A percentile compares a stretch with the other conserved stretches of the same genome.
Conservation (phyloP, 2,888 invertebrate species). For the Trypoxylon attenuatum region DNA sequence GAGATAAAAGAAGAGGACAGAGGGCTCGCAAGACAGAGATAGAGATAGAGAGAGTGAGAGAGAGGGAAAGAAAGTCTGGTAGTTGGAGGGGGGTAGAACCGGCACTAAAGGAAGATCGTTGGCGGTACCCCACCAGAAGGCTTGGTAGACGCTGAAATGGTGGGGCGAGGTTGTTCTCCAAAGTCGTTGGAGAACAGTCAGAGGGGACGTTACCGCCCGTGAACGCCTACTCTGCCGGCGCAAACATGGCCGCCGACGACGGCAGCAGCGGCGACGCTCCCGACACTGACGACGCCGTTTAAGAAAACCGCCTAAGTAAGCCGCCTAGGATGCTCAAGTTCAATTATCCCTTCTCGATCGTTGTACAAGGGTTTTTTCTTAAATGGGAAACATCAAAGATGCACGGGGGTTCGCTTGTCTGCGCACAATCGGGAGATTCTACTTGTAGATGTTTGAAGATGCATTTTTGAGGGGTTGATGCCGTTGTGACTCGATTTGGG, state of each 20-base stretch:
- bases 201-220: constrained; percentile 62
- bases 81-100: constrained; percentile 34
- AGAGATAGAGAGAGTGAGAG: constrained; percentile 24
- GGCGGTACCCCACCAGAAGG: constrained; percentile 54
- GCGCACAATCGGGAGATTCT: no score
- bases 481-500: no score
- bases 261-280: no score
- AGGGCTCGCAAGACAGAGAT: constrained; percentile 23
- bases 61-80: constrained; percentile 26
- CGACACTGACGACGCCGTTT: no score
- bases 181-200: constrained; percentile 65
- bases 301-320: no score
- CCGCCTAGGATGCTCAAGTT: no score
- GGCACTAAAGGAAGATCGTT: constrained; percentile 50
- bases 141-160: constrained; percentile 39
- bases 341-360: no score
- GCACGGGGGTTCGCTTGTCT: no score
- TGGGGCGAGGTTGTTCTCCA: constrained; percentile 62
- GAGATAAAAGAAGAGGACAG: constrained; percentile 1
- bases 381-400: no score
- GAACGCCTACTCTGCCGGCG: constrained; percentile 73
- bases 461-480: no score
- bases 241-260: constrained; percentile 72
- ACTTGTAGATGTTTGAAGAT: no score
- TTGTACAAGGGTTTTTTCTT: no score